Conservation (phyloP, 2,888 invertebrate genomes). For the Hymenopus coronatus region DNA sequence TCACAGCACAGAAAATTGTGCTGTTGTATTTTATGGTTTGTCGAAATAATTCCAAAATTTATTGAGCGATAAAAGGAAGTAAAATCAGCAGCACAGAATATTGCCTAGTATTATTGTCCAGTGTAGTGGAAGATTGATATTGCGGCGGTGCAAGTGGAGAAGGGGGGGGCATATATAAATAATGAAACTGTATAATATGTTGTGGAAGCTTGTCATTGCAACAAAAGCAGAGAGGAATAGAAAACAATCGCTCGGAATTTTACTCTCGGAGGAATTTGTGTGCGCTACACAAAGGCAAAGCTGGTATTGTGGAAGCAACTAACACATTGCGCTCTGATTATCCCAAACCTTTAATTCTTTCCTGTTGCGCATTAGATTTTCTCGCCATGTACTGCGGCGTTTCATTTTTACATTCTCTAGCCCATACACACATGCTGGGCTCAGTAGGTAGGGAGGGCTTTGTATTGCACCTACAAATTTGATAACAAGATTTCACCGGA, state of each 20-base stretch:
- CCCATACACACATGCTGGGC: too few relatives aligned
- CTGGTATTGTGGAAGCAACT: background rate
- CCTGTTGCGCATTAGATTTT: background rate
- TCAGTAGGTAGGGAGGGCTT: too few relatives aligned
- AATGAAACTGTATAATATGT: background rate
- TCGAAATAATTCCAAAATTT: background rate
- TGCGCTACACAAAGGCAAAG: background rate
- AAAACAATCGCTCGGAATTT: background rate
- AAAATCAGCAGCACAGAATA: background rate
- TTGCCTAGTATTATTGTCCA: background rate
- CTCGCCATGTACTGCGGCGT: background rate
- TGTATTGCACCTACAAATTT: too few relatives aligned
- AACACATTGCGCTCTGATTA: background rate
- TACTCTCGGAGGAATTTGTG: background rate
- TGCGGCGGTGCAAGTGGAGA: background rate
- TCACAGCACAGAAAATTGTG: background rate
- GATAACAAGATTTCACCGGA: too few relatives aligned
- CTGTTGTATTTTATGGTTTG: background rate
- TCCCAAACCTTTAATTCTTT: background rate
- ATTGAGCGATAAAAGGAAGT: background rate
- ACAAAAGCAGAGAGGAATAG: background rate
- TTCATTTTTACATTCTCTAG: too few relatives aligned
- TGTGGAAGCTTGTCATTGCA: background rate
- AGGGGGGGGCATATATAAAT: background rate
- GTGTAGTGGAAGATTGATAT: background rate